Base-by-base conservation (phyloP, 2,888 invertebrate species). In the Drosophila robusta region DNA sequence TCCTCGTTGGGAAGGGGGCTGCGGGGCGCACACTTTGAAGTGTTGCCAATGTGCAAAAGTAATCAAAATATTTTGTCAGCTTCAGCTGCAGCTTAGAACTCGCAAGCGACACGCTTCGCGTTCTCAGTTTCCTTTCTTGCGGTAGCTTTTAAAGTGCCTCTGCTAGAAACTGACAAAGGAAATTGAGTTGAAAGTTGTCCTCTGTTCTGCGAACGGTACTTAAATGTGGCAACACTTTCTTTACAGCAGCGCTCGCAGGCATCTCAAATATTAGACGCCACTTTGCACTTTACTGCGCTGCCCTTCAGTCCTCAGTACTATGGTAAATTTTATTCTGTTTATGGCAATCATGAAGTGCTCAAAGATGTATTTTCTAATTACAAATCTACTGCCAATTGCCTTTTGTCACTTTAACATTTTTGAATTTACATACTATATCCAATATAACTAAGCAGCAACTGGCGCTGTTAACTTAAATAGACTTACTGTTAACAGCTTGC, bases 11-110 rank as follows among this genome's bases (percentile, higher is more conserved):
- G n/a, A 57, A 34, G 38, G 24, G 26, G n/a, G 9, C 22, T 34
- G 46, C 9, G 36, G 36, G 36, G 11, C 29, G 47, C 67, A 65
- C 71, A 64, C 63, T 73, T 75, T 73, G 70, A 80, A 85, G 75
- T 83, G 83, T 75, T 73, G 83, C 75, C 73, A 78, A 58, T 75
- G 75, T 76, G 75, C 60, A 73, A 80, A 85, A 84, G 84, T 82
- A 87, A 86, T 86, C 87, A 78, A 74, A 85, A 86, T 87, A 87
- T 87, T 87, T 80, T 83, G 78, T 78, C 84, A 85, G 82, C 84
- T 83, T 71, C 83, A 71, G 75, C 55, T 68, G 73, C 68, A 71
- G 70, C 57, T 70, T 38, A 42, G 62, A 38, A 44, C 44, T 39
- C 45, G 38, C 22, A 68, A 54, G 58, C 46, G 61, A 63, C 16